These are phyloP conservation scores for Conus betulinus DNA, from an alignment of 1,140 invertebrate genomes.

Conservation along the genomic window DNA sequence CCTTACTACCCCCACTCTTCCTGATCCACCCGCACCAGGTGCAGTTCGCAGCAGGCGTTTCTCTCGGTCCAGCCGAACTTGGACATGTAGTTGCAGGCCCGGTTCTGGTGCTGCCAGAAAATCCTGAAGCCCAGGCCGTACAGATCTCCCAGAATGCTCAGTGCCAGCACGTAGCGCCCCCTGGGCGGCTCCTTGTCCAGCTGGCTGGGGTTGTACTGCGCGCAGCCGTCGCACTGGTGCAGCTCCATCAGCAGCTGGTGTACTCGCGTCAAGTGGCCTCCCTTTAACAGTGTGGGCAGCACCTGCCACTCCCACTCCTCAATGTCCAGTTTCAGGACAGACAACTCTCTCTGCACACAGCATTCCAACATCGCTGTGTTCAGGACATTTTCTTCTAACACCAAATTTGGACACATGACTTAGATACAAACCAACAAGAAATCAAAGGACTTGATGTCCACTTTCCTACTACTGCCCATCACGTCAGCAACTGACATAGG, in stretches of 20 bases:
- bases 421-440: too few species aligned
- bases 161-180: conserved; percentile 49
- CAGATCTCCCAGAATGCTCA: conserved; percentile 51
- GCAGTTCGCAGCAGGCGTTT: conserved; percentile 59
- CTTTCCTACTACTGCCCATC: too few species aligned
- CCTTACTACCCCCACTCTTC: background rate
- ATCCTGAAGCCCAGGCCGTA: conserved; percentile 59
- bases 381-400: background rate
- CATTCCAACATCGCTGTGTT: background rate
- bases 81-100: conserved; percentile 55
- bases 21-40: conserved; percentile 49
- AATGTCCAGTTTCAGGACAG: conserved; percentile 60
- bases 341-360: conserved; percentile 47
- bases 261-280: conserved; percentile 30
- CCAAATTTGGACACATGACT: too few species aligned
- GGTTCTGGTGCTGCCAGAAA: conserved; percentile 58
- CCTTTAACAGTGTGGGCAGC: conserved; percentile 48
- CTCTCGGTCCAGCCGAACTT: conserved; percentile 45
- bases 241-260: conserved; percentile 54
- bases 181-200: conserved; percentile 52
- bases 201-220: conserved; percentile 44
- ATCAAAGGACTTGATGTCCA: too few species aligned
- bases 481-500: too few species aligned
- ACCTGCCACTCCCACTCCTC: conserved; percentile 65
- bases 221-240: conserved; percentile 52